Conservation (phyloP, 2,888 invertebrate species). For the Melanotus villosus region DNA sequence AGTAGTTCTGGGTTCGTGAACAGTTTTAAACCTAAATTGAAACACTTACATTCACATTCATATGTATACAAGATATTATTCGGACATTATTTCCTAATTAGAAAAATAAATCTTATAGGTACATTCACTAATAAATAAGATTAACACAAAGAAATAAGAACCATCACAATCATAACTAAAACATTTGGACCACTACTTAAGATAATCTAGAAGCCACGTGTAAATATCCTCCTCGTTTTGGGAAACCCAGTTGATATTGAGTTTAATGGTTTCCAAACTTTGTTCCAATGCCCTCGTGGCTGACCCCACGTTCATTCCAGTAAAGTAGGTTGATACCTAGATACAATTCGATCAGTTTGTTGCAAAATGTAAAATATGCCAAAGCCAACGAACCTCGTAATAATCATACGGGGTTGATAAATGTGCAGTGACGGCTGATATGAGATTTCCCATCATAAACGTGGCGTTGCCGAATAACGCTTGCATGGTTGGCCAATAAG, state of each 20-base stretch:
- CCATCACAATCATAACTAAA: conserved; percentile 19
- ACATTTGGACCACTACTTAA: conserved; percentile 48
- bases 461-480: conserved; percentile 76
- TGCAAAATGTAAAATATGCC: background rate
- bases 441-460: conserved; percentile 75
- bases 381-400: conserved; percentile 72
- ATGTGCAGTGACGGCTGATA: conserved; percentile 76
- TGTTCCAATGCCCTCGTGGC: conserved; percentile 75
- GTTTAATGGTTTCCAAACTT: conserved; percentile 84
- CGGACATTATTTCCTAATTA: conserved; percentile 35
- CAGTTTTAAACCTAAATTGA: conserved; percentile 35
- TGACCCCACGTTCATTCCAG: conserved; percentile 67
- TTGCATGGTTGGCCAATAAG: conserved; percentile 78
- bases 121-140: conserved; percentile 27
- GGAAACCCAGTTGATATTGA: conserved; percentile 86
- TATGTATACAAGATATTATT: conserved; percentile 43
- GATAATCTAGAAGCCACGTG: conserved; percentile 65
- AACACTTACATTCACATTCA: conserved; percentile 45
- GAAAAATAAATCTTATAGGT: conserved; percentile 42
- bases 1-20: conserved; percentile 26
- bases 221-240: conserved; percentile 72
- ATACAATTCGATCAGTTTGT: conserved; percentile 28
- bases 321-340: conserved; percentile 67
- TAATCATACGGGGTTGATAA: conserved; percentile 83
- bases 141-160: background rate